Evolutionary conservation across 1,140 invertebrate genomes (phyloP).

Genomic region (Drusus annulatus): DNA sequence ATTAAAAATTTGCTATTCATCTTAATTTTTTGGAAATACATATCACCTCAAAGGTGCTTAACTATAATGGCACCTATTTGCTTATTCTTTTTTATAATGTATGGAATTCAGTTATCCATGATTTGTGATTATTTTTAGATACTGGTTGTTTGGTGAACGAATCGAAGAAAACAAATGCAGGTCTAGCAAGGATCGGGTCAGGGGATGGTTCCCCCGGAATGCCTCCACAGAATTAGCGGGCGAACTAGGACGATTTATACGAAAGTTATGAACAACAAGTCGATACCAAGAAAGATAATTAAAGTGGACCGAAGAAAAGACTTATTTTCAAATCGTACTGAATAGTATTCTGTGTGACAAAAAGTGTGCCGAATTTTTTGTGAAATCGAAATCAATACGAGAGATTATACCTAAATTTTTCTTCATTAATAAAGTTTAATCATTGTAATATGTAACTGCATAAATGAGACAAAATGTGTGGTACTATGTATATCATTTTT

Average conservation of each 20-base stretch:
- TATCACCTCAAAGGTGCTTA: too few relatives aligned
- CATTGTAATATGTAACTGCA: too few relatives aligned
- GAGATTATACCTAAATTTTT: too few relatives aligned
- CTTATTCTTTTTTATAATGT: too few relatives aligned
- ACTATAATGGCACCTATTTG: too few relatives aligned
- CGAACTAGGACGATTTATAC: conserved; percentile 48
- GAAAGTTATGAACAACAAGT: conserved; percentile 40
- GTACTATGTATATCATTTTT: too few relatives aligned
- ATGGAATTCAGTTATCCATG: background rate
- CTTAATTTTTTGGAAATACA: too few relatives aligned
- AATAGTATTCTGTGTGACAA: background rate
- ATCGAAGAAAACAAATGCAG: conserved; percentile 62
- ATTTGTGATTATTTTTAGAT: conserved; percentile 70
- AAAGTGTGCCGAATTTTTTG: too few relatives aligned
- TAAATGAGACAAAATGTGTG: too few relatives aligned
- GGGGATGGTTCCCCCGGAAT: conserved; percentile 91
- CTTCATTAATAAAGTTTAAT: too few relatives aligned
- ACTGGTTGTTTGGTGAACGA: conserved; percentile 92
- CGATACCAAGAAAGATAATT: conserved; percentile 47
- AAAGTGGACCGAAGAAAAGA: background rate
- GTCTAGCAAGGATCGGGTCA: conserved; percentile 62
- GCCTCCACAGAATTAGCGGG: conserved; percentile 75
- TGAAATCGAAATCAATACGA: too few relatives aligned
- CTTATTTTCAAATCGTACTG: conserved; percentile 6
- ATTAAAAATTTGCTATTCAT: too few relatives aligned